A percentile compares a stretch with the other conserved stretches of the same genome.
Conservation (phyloP, 2,797 vertebrate species). For the Ara ararauna region DNA sequence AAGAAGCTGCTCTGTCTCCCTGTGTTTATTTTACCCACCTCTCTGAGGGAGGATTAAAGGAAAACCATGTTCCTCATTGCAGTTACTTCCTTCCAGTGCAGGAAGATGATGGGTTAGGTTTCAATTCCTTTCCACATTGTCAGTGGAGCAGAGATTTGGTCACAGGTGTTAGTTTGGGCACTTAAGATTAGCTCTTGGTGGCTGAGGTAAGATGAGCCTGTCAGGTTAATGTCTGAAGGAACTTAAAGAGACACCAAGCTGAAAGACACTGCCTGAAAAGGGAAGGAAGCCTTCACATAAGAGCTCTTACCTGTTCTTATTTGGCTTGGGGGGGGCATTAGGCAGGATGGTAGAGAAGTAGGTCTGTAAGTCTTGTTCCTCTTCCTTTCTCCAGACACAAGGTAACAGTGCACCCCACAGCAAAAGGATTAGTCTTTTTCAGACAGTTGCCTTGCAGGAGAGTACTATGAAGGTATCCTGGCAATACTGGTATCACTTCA, state of each 20-base stretch:
- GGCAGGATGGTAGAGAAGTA: rapidly evolving
- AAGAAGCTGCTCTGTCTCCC: background rate
- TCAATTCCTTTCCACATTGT: background rate
- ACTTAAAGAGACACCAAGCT: background rate
- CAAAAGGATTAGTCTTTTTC: background rate
- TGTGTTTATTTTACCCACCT: background rate
- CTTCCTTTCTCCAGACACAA: background rate
- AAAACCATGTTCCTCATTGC: background rate
- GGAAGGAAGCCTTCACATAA: background rate
- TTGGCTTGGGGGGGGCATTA: background rate
- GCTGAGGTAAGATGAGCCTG: background rate
- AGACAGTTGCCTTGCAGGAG: background rate
- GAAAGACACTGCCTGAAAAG: background rate
- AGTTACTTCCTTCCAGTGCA: background rate
- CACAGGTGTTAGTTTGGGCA: background rate
- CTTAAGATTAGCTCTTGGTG: background rate
- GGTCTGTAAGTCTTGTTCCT: background rate
- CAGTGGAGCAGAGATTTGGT: background rate
- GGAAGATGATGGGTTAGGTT: background rate
- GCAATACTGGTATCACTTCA: background rate
- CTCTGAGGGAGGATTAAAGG: rapidly evolving
- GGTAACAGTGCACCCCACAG: background rate
- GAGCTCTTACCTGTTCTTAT: background rate
- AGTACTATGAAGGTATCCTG: background rate
- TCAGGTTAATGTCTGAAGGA: background rate